Conservation (phyloP, 1,140 invertebrate genomes). For the Camponotus pennsylvanicus region DNA sequence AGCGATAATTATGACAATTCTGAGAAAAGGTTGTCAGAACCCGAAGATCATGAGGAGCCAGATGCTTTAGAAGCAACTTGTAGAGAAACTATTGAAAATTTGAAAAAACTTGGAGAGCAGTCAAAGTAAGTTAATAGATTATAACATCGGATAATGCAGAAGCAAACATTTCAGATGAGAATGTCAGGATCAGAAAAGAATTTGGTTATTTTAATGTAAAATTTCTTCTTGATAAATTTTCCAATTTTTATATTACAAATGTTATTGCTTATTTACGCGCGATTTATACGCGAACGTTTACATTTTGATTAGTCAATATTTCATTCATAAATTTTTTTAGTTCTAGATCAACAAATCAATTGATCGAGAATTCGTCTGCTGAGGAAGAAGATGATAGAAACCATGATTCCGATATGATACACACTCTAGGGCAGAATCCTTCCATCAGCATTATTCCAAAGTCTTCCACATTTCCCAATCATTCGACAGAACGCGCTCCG, state of each 20-base stretch:
- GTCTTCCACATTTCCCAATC: constrained; percentile 71
- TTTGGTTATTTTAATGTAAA: background rate
- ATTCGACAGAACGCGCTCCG: constrained; percentile 45
- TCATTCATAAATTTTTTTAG: constrained; percentile 48
- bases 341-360: constrained; percentile 75
- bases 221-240: background rate
- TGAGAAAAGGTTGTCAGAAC: constrained; percentile 76
- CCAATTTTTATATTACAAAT: background rate
- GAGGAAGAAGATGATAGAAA: constrained; percentile 72
- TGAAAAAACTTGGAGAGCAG: constrained; percentile 84
- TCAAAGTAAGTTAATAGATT: constrained; percentile 78
- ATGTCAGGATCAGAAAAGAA: background rate
- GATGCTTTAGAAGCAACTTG: constrained; percentile 84
- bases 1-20: constrained; percentile 79
- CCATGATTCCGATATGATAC: constrained; percentile 65
- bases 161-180: background rate
- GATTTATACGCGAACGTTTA: background rate
- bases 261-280: background rate
- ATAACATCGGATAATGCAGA: background rate
- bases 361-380: constrained; percentile 56
- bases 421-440: constrained; percentile 73
- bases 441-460: constrained; percentile 78
- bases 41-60: constrained; percentile 82
- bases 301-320: background rate
- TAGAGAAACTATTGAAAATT: constrained; percentile 85